Evolutionary conservation across 2,888 invertebrate genomes (phyloP).

Genomic region (Acleris laterana): DNA sequence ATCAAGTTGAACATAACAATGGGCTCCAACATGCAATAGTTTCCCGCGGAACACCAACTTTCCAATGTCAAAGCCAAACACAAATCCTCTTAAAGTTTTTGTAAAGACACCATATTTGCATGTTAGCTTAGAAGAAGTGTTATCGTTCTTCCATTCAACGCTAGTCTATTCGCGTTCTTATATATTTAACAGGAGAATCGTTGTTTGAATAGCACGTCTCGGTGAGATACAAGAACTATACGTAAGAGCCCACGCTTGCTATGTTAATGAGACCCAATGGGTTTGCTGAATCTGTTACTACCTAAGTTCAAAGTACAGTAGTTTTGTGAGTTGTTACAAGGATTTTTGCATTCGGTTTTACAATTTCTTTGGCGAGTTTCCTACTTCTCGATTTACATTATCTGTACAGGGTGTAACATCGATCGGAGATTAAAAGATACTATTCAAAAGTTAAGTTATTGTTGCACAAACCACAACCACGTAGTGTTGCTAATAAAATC

Average conservation of each 20-base stretch:
- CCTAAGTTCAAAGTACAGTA: constrained; percentile 28
- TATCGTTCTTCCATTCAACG: neutral
- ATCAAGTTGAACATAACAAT: too few relatives aligned
- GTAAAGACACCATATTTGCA: constrained; percentile 30
- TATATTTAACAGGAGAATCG: neutral
- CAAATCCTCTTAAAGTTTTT: constrained; percentile 35
- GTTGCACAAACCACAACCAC: too few relatives aligned
- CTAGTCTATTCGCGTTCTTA: neutral
- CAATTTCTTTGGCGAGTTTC: neutral
- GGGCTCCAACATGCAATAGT: neutral
- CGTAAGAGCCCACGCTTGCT: constrained; percentile 15
- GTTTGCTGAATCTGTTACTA: constrained; percentile 30
- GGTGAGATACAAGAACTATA: constrained; percentile 9
- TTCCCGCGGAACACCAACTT: neutral
- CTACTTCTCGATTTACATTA: too few relatives aligned
- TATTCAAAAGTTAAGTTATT: too few relatives aligned
- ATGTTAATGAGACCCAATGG: constrained; percentile 31
- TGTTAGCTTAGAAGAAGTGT: constrained; percentile 19
- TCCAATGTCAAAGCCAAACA: constrained; percentile 27
- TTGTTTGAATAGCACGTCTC: constrained; percentile 4
- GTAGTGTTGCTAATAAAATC: too few relatives aligned
- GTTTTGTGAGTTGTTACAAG: constrained; percentile 26
- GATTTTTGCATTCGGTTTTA: constrained; percentile 19
- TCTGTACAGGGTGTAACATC: too few relatives aligned
- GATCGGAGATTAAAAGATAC: too few relatives aligned